Percentiles rank a stretch among this genome's conserved stretches.
phyloP scores from a whole-genome alignment of 2,113 vertebrate species.

The Strigops habroptila region DNA sequence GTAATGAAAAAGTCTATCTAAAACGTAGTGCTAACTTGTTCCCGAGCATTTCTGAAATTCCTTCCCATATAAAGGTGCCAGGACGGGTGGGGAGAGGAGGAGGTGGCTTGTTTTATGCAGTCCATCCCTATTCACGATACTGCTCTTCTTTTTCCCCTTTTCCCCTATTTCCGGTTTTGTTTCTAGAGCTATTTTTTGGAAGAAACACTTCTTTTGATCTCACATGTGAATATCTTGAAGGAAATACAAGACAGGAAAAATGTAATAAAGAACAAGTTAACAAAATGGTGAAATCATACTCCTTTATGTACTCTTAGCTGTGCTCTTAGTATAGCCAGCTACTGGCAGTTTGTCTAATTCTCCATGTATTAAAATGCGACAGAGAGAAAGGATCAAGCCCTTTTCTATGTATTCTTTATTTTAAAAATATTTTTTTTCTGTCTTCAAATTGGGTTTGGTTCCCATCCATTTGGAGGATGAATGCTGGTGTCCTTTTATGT shows the following conservation, averaged over 20 bases:
- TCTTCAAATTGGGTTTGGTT: neutral
- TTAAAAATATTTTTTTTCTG: neutral
- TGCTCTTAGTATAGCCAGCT: neutral
- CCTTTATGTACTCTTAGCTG: neutral
- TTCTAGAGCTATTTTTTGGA: neutral
- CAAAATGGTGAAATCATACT: neutral
- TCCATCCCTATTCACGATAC: neutral
- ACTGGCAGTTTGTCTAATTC: neutral
- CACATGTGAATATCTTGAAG: neutral
- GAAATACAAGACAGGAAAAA: neutral
- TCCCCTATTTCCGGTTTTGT: neutral
- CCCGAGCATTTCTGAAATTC: slow-evolving; percentile 12
- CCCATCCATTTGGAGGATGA: neutral
- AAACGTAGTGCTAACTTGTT: neutral
- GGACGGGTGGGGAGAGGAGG: neutral
- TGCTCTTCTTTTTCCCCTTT: neutral
- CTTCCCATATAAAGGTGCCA: neutral
- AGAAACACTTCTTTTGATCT: neutral
- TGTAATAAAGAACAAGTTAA: neutral
- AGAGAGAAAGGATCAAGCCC: neutral
- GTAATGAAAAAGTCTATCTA: neutral
- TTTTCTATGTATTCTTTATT: neutral
- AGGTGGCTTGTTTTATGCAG: neutral
- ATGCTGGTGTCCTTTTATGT: neutral
- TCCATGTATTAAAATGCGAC: neutral